phyloP scores from a whole-genome alignment of 2,113 vertebrate genomes.

The Regulus satrapa region DNA sequence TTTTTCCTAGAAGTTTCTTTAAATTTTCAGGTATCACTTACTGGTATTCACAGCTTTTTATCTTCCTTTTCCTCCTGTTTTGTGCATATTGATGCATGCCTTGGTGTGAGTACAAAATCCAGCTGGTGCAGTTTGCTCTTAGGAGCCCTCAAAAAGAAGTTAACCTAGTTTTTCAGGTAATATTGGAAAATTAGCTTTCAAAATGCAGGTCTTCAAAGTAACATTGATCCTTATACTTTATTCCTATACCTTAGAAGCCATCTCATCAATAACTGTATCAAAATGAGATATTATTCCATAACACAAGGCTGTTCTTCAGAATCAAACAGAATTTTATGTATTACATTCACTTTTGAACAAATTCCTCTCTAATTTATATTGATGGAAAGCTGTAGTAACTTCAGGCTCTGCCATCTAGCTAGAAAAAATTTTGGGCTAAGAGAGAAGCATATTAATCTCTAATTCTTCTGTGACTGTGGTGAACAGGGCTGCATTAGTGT shows the following conservation, averaged over 20 bases:
- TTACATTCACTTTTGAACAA: background rate
- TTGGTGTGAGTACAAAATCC: background rate
- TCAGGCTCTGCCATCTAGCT: background rate
- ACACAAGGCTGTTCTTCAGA: background rate
- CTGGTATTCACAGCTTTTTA: background rate
- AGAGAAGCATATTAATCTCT: background rate
- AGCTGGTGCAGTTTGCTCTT: background rate
- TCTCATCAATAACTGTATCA: background rate
- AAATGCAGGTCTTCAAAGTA: background rate
- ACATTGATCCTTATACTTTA: background rate
- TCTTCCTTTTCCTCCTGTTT: background rate
- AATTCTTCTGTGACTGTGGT: background rate
- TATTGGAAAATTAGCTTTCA: background rate
- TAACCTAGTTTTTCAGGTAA: background rate
- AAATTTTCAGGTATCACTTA: background rate
- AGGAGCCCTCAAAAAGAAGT: background rate
- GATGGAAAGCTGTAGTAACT: background rate
- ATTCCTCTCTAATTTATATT: background rate
- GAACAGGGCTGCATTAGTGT: background rate
- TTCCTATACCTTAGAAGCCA: background rate
- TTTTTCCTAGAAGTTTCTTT: background rate
- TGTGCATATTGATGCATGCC: background rate
- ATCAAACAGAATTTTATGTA: background rate
- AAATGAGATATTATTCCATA: background rate
- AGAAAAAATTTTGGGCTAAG: background rate